A percentile compares a stretch with the other conserved stretches of the same genome.
These are phyloP conservation scores for Hirtodrosophila duncani DNA, from an alignment of 2,888 invertebrate genomes.

Conservation along the genomic window DNA sequence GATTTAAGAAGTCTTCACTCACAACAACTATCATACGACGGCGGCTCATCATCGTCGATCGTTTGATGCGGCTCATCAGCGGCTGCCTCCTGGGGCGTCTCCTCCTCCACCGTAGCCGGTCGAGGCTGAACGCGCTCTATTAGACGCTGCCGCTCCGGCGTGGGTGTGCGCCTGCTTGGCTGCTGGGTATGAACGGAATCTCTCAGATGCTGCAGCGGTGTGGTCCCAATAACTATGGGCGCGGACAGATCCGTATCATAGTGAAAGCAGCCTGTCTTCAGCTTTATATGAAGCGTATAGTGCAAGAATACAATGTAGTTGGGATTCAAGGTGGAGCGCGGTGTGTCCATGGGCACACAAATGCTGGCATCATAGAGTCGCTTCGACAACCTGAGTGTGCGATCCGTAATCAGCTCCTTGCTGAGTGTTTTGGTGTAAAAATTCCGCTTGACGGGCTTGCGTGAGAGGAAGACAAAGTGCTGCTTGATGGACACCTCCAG, in stretches of 20 bases:
- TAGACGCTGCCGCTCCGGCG: slow-evolving; percentile 58
- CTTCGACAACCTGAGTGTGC: slow-evolving; percentile 65
- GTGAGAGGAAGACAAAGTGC: slow-evolving; percentile 72
- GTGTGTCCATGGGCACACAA: slow-evolving; percentile 82
- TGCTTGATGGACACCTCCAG: slow-evolving; percentile 71
- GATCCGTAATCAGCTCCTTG: slow-evolving; percentile 63
- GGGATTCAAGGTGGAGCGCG: slow-evolving; percentile 82
- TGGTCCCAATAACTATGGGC: slow-evolving; percentile 71
- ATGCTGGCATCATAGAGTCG: slow-evolving; percentile 80
- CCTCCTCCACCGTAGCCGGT: slow-evolving; percentile 40
- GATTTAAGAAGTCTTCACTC: slow-evolving; percentile 17
- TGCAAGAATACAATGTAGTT: slow-evolving; percentile 74
- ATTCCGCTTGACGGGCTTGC: slow-evolving; percentile 72
- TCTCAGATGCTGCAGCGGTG: slow-evolving; percentile 55
- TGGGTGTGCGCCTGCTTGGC: slow-evolving; percentile 41
- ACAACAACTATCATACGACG: slow-evolving; percentile 74
- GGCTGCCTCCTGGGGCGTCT: slow-evolving; percentile 32
- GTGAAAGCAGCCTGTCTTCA: slow-evolving; percentile 72
- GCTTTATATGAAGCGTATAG: slow-evolving; percentile 67
- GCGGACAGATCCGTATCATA: slow-evolving; percentile 69
- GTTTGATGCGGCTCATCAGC: slow-evolving; percentile 42
- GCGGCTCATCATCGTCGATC: slow-evolving; percentile 67
- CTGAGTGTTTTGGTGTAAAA: slow-evolving; percentile 67
- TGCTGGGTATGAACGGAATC: slow-evolving; percentile 44
- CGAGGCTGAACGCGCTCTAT: slow-evolving; percentile 48